phyloP scores from a whole-genome alignment of 1,140 invertebrate species.

The Bactericera cockerelli region DNA sequence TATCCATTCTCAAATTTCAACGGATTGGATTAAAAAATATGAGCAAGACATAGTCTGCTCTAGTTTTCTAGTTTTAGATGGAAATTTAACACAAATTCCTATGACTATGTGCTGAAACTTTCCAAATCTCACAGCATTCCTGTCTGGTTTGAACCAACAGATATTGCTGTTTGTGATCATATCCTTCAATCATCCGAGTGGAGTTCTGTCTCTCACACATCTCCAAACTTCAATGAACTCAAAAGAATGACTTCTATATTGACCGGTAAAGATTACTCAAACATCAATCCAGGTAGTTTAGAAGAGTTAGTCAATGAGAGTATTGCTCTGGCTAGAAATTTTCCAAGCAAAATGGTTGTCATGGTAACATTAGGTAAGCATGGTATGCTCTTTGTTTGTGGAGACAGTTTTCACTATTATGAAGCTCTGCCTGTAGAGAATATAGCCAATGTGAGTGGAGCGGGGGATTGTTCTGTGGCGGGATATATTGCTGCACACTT shows the following conservation, averaged over 20 bases:
- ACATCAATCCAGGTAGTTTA: background rate
- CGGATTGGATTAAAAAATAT: background rate
- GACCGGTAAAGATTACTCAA: background rate
- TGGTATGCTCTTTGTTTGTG: background rate
- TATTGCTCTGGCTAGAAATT: background rate
- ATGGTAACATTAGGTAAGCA: slow-evolving; percentile 4
- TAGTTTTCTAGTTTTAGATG: slow-evolving; percentile 2
- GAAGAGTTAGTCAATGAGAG: background rate
- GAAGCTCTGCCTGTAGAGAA: background rate
- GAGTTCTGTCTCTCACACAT: background rate
- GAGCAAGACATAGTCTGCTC: background rate
- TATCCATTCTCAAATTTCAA: background rate
- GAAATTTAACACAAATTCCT: background rate
- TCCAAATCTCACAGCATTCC: background rate
- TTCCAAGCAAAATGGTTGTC: background rate
- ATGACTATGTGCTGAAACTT: background rate
- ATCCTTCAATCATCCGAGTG: background rate
- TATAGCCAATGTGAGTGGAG: background rate
- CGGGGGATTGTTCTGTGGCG: background rate
- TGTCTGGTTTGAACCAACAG: slow-evolving; percentile 7
- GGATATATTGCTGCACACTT: slow-evolving; percentile 1
- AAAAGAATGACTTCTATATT: background rate
- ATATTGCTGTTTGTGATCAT: background rate
- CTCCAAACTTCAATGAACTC: background rate
- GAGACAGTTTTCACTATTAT: background rate